Evolutionary conservation across 1,140 invertebrate species (phyloP), one percentile per base, ranked within the genome.

Genomic region (Antheraea pernyi): DNA sequence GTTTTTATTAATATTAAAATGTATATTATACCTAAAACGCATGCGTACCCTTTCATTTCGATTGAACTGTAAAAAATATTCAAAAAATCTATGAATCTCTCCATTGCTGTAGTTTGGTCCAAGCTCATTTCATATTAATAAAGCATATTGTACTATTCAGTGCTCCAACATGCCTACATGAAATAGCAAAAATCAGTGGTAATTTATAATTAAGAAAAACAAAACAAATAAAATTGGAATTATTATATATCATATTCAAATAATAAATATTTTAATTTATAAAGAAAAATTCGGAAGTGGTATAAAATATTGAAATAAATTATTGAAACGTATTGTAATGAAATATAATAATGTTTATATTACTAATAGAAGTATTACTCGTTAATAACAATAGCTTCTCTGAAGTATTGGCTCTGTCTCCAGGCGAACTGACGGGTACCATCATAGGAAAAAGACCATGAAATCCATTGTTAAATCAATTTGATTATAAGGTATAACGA

Each of bases 381-480:
- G 86, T 92, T 89, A 85, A 92, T 94, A 92, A 94, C 96, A 94
- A 98, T 97, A 93, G 97, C 96, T 95, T 98, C 96, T 95, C 95
- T 97, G 97, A 98, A 98, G 96, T 97, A 96, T 94, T 96, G 95
- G 95, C 97, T 97, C 96, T 96, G 96, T 95, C 97, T 97, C 97
- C 97, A 98, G 94, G 96, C 96, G 95, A 96, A 97, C 96, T 97
- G 88, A 94, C 90, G 93, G 91, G 89, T 90, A 93, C 87, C 89
- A 93, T 91, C 91, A 94, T 88, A 86, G 91, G 87, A 93, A 85
- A 81, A 89, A 85, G 79, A 88, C 83, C 82, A 83, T 79, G 81
- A 90, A 87, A 88, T 79, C 84, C 73, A 84, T 86, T 77, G 86
- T 89, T 91, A 89, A 88, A 82, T 86, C 46, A 53, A 53, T 53